Evolutionary conservation across 92 coral and sea anemone genomes (phyloP).

Genomic region (Phenganax stokvisi): DNA sequence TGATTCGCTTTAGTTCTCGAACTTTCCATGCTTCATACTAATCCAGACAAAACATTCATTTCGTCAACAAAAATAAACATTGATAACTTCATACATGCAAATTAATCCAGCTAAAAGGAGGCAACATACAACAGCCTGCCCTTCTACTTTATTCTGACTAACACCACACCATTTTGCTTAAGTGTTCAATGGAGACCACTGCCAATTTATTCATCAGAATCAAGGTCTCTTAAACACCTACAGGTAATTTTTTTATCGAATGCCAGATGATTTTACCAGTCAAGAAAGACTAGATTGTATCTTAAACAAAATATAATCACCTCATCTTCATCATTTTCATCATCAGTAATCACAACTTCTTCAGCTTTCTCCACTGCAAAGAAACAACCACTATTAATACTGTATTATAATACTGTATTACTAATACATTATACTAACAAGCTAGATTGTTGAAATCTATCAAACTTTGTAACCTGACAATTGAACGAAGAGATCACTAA

Average conservation of each 20-base stretch:
- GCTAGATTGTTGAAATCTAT: too few relatives aligned
- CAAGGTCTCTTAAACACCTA: too few relatives aligned
- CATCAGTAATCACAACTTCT: slow-evolving; percentile 79
- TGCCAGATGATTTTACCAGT: not conserved
- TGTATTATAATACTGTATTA: not conserved
- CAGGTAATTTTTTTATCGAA: too few relatives aligned
- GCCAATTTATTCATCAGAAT: too few relatives aligned
- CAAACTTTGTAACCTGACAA: not conserved
- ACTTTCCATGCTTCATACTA: slow-evolving; percentile 95
- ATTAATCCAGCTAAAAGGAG: too few relatives aligned
- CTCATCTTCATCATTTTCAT: slow-evolving; percentile 93
- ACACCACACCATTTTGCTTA: too few relatives aligned
- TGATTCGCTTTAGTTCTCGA: slow-evolving; percentile 85
- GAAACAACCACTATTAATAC: not conserved
- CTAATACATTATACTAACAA: not conserved
- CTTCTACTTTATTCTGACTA: too few relatives aligned
- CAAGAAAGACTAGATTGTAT: not conserved
- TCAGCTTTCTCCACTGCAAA: slow-evolving; percentile 84
- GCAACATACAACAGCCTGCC: too few relatives aligned
- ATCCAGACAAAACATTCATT: not conserved
- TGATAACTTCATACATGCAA: too few relatives aligned
- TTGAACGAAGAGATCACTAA: slow-evolving; percentile 1
- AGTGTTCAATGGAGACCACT: too few relatives aligned
- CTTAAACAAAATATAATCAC: slow-evolving; percentile 41
- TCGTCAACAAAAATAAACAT: not conserved